Conservation (phyloP, 2,113 vertebrate genomes). For the Cyanistes caeruleus region DNA sequence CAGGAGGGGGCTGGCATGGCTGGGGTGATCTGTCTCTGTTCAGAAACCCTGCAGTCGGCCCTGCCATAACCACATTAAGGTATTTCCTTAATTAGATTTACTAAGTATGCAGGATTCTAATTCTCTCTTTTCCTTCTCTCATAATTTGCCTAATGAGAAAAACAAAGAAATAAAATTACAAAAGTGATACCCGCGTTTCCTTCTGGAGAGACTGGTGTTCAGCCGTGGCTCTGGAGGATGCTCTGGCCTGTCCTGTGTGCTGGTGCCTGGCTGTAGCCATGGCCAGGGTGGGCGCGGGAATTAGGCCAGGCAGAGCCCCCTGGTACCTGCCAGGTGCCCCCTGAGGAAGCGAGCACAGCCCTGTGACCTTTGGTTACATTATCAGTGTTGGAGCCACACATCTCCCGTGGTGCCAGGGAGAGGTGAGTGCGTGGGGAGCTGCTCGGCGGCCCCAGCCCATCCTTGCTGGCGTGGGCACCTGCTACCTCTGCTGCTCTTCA, state of each 20-base stretch:
- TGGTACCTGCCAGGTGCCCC: background rate
- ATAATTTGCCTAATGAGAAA: constrained; percentile 34
- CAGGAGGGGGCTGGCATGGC: background rate
- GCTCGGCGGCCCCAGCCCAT: accelerated
- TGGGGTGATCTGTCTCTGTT: background rate
- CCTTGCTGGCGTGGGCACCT: accelerated
- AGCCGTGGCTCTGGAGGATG: background rate
- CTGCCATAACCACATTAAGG: background rate
- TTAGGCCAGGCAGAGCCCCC: accelerated
- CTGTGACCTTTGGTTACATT: accelerated
- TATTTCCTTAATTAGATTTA: constrained; percentile 50
- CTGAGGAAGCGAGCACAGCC: accelerated
- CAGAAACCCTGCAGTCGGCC: background rate
- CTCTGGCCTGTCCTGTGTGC: accelerated
- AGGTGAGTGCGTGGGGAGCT: accelerated
- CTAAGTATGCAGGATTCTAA: constrained; percentile 5
- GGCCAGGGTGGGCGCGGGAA: accelerated
- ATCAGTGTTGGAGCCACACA: accelerated
- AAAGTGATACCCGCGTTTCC: accelerated
- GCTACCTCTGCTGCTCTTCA: accelerated
- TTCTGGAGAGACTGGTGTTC: background rate
- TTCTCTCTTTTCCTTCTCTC: background rate
- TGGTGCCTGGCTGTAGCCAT: accelerated
- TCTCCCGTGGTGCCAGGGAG: accelerated
- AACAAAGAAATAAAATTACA: background rate